A percentile compares a stretch with the other conserved stretches of the same genome.
Conservation (phyloP, 2,113 vertebrate genomes). For the Phyllostomus hastatus region DNA sequence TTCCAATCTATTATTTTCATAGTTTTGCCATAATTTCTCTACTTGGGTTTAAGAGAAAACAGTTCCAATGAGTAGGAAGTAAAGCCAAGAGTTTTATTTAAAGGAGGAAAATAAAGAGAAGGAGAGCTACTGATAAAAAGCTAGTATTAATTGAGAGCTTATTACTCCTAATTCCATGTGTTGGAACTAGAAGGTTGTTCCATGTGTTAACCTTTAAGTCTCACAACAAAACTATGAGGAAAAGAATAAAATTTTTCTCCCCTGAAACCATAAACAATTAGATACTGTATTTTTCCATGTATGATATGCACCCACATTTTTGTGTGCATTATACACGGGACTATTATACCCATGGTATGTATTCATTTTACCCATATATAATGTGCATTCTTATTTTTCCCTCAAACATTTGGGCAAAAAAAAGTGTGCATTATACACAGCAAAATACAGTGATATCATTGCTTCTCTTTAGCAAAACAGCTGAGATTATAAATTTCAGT, state of each 20-base stretch:
- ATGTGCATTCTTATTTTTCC: too few relatives aligned
- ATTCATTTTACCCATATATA: too few relatives aligned
- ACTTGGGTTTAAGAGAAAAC: background rate
- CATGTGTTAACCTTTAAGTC: background rate
- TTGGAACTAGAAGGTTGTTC: background rate
- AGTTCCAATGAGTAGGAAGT: background rate
- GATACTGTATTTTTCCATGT: background rate
- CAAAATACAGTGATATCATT: background rate
- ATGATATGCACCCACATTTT: too few relatives aligned
- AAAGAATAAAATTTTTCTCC: background rate
- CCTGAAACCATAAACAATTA: background rate
- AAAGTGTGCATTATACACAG: too few relatives aligned
- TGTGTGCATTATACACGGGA: too few relatives aligned
- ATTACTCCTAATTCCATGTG: background rate
- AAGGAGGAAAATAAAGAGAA: background rate
- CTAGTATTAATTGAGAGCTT: background rate
- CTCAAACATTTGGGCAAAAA: too few relatives aligned
- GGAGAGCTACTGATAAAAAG: background rate
- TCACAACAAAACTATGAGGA: background rate
- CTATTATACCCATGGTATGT: too few relatives aligned
- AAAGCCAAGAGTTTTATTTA: background rate
- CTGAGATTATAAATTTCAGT: background rate
- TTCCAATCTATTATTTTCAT: slow-evolving; percentile 4
- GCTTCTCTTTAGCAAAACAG: background rate
- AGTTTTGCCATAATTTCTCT: background rate